A percentile compares a stretch with the other conserved stretches of the same genome.
phyloP scores from a whole-genome alignment of 2,113 vertebrate species.

The Hyperoodon ampullatus region DNA sequence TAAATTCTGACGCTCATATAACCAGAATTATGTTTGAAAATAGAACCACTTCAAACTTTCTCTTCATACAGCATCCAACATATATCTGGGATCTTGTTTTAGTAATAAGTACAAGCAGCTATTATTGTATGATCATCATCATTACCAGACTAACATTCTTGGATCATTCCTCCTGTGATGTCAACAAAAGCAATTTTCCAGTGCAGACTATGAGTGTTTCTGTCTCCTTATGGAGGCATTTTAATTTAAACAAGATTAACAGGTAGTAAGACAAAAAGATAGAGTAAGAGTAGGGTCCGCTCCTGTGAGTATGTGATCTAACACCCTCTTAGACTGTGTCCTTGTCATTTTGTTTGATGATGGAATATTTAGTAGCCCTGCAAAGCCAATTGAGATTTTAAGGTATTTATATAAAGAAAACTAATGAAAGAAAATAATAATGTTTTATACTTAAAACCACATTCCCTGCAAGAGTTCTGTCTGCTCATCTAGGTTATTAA shows the following conservation, averaged over 20 bases:
- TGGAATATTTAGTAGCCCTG: background rate
- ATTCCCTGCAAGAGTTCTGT: background rate
- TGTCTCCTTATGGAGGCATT: background rate
- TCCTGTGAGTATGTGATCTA: background rate
- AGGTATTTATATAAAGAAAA: background rate
- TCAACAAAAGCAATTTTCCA: background rate
- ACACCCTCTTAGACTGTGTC: background rate
- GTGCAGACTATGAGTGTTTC: background rate
- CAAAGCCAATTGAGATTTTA: background rate
- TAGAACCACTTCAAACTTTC: background rate
- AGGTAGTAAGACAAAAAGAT: background rate
- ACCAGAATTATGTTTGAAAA: background rate
- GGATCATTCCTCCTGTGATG: background rate
- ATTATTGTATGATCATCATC: background rate
- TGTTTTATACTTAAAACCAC: conserved; percentile 29
- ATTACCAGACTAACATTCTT: background rate
- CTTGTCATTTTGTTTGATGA: background rate
- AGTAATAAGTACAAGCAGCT: background rate
- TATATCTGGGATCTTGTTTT: background rate
- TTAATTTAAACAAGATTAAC: background rate
- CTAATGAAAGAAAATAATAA: background rate
- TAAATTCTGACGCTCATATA: background rate
- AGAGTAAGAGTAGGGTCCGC: background rate
- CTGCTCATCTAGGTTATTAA: conserved; percentile 31
- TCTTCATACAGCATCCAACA: background rate